phyloP scores from a whole-genome alignment of 2,113 vertebrate species.

The Python bivittatus region DNA sequence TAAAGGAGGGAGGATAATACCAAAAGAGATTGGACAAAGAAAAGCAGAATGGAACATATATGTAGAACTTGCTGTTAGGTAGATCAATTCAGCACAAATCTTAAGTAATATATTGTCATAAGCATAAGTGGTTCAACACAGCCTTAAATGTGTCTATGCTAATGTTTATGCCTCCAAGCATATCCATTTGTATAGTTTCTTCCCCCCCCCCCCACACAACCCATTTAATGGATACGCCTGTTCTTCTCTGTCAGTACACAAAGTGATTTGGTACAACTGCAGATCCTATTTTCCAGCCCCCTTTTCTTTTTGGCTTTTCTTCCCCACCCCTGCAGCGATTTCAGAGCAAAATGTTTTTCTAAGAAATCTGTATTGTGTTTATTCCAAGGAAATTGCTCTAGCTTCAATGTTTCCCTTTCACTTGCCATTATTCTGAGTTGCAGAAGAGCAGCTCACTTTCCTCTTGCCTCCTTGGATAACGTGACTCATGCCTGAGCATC shows the following conservation, averaged over 20 bases:
- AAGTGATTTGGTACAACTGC: background rate
- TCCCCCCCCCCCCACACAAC: background rate
- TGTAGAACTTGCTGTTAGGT: background rate
- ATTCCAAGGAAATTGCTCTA: slow-evolving; percentile 8
- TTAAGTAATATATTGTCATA: background rate
- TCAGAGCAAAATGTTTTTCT: slow-evolving; percentile 31
- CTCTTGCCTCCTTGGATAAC: slow-evolving; percentile 11
- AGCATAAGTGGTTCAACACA: background rate
- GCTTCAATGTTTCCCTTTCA: slow-evolving; percentile 24
- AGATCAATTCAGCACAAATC: background rate
- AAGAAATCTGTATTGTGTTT: slow-evolving; percentile 16
- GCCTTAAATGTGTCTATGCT: background rate
- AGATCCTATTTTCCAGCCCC: slow-evolving; percentile 28
- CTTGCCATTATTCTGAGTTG: slow-evolving; percentile 13
- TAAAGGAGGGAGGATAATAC: background rate
- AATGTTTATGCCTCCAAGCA: background rate
- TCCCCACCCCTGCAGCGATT: background rate
- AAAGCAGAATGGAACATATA: background rate
- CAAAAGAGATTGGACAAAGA: background rate
- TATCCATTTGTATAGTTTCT: too few relatives aligned
- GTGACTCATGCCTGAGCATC: background rate
- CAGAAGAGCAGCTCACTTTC: background rate
- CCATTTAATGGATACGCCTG: background rate
- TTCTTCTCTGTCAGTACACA: background rate
- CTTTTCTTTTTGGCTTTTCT: background rate